Conservation (phyloP, 2,888 invertebrate genomes). For the Vanessa cardui region DNA sequence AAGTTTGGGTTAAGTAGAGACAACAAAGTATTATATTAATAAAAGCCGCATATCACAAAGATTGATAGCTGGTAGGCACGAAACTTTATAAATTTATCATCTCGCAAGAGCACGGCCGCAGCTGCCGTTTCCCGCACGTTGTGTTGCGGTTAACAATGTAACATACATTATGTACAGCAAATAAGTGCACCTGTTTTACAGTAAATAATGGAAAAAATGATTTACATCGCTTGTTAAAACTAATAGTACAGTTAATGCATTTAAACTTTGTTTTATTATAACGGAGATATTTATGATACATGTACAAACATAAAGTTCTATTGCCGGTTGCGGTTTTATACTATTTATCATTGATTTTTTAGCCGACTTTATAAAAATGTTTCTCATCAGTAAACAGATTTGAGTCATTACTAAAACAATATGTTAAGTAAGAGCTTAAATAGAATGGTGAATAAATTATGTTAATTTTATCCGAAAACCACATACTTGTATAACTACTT, state of each 20-base stretch:
- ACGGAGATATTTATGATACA: no score
- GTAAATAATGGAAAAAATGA: background rate
- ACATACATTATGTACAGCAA: slow-evolving; percentile 19
- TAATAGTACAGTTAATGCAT: background rate
- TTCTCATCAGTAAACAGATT: no score
- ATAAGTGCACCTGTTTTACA: slow-evolving; percentile 6
- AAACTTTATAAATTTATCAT: slow-evolving; percentile 43
- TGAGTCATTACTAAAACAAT: no score
- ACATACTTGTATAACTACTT: no score
- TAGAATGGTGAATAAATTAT: no score
- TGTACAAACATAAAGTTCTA: no score
- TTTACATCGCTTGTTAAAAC: background rate
- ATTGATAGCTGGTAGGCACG: slow-evolving; percentile 36
- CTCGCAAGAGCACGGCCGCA: slow-evolving; percentile 17
- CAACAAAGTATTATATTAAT: slow-evolving; percentile 28
- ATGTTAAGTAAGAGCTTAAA: no score
- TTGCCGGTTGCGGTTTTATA: no score
- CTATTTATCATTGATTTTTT: no score
- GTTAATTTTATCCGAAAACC: no score
- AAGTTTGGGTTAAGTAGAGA: slow-evolving; percentile 5
- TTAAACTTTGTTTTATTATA: no score
- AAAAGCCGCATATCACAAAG: slow-evolving; percentile 38
- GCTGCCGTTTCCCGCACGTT: slow-evolving; percentile 27
- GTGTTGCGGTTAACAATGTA: slow-evolving; percentile 6
- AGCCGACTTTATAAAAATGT: no score